Base-by-base conservation (phyloP, 2,888 invertebrate genomes). In the Oscheius sp. region DNA sequence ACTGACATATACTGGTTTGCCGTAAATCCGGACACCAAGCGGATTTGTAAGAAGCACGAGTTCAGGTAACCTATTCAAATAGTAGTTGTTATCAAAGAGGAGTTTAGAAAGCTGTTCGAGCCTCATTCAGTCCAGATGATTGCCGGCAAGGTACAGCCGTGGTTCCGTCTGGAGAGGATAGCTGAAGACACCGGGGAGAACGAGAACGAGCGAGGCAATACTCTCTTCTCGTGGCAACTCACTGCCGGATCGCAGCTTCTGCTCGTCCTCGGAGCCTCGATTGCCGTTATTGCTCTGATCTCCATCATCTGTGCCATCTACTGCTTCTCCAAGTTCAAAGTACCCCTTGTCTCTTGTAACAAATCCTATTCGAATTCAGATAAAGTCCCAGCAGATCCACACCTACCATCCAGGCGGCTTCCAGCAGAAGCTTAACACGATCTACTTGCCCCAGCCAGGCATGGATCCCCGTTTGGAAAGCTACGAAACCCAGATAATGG, bases 401-500 rank as follows among this genome's bases (percentile, higher is more conserved):
- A 75, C 79, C 21, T 84, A 78, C 42, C 78, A 83, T 7, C 51
- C 74, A 2, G 77, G 74, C 2, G 79, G 79, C 4, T 79, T 77
- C 47, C 80, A 81, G 9, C 78, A 79, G 58, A 84, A 83, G 51
- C 71, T 86, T 70, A 86, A 84, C 10, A 80, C 83, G 2, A 42
- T 84, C 57, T 84, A 79, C 60, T 78, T 83, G 7, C 82, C 83
- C 29, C 78, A 76, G 37, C 72, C 80, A 60, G 72, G 76, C 35
- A 73, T 77, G 59, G 76, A 81, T 35, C 81, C 80, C 55, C 79
- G 87, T 60, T 78, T 81, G 32, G 77, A 80, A 9, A 78, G 79
- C 58, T 87, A 86, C 71, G 86, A 86, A 60, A 86, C 86, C 13
- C 86, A 88, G 85, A 87, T 88, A 82, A 70, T 88, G 74, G 87